Base-by-base conservation (phyloP, 2,888 invertebrate species). In the Coecobrya sp. region DNA sequence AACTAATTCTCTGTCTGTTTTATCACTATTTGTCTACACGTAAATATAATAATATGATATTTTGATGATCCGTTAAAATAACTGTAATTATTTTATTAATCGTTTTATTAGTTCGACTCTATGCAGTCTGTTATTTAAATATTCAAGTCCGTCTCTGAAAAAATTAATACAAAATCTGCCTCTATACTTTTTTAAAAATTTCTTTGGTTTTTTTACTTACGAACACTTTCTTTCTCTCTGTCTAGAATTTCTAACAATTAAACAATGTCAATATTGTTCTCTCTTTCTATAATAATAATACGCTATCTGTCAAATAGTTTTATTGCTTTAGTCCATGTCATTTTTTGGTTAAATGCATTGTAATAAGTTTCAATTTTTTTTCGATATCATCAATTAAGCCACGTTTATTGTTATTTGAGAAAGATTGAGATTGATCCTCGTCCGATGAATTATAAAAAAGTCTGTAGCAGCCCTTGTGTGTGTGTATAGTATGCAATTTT, bases 351-450 rank as follows among this genome's bases (percentile, higher is more conserved):
- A 81, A 81, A 81, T 81, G 81, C 81, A 81, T 81, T 55, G 30
- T 81, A 79, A 52, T 79, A 81, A 81, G 81, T 81, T 81, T 81
- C 81, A 16, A 55, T 55, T 55, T 79, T 79, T 42, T n/a, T 73
- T 73, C n/a, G 49, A 49, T 79, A 79, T 79, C 52, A 79, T 79
- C 76, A 79, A 49, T 79, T 79, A 81, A 81, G 81, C 81, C 81
- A 81, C 81, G 27, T 81, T 81, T 59, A 16, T n/a, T 73, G n/a
- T 62, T 81, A 59, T 52, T 81, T 81, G 55, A 55, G 81, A 81
- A 81, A 81, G 81, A 81, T 81, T 76, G 42, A 76, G 73, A 76
- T 81, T 81, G 81, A 81, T 81, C 81, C 81, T 30, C 55, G 55
- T 81, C 16, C 27, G 22, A 55, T 55, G 55, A 55, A 81, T 55